Evolutionary conservation across 2,113 vertebrate genomes (phyloP).

Genomic region (Electrona antarctica): DNA sequence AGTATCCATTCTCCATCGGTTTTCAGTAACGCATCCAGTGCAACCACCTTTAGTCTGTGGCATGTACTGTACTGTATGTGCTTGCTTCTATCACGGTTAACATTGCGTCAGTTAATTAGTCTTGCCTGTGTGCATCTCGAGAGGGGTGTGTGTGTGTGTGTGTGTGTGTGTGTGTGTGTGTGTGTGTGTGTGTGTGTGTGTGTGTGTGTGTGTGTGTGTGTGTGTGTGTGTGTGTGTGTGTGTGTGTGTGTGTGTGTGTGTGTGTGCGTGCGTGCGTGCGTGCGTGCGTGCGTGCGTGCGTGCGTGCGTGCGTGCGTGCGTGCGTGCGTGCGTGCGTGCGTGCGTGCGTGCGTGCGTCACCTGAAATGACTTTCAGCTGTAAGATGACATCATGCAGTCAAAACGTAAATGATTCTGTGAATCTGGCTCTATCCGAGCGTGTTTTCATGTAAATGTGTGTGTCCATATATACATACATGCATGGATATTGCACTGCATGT

Average conservation of each 20-base stretch:
- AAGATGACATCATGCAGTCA: slow-evolving; percentile 78
- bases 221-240: neutral
- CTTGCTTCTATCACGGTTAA: neutral
- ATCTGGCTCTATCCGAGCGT: too few relatives aligned
- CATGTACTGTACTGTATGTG: too few relatives aligned
- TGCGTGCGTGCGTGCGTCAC: neutral
- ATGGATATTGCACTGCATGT: too few relatives aligned
- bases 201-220: slow-evolving; percentile 3
- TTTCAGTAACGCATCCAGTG: too few relatives aligned
- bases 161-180: slow-evolving; percentile 3
- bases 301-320: neutral
- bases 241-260: too few relatives aligned
- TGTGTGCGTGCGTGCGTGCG: neutral
- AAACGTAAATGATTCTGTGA: too few relatives aligned
- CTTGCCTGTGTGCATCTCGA: neutral
- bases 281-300: neutral
- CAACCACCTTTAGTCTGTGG: too few relatives aligned
- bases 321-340: neutral
- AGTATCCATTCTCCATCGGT: too few relatives aligned
- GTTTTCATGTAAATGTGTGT: neutral
- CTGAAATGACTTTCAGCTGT: slow-evolving; percentile 48
- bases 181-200: slow-evolving; percentile 2
- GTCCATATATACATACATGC: neutral
- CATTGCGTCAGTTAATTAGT: neutral
- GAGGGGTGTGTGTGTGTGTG: neutral